phyloP scores from a whole-genome alignment of 2,888 invertebrate genomes.

The Perithous albicinctus region DNA sequence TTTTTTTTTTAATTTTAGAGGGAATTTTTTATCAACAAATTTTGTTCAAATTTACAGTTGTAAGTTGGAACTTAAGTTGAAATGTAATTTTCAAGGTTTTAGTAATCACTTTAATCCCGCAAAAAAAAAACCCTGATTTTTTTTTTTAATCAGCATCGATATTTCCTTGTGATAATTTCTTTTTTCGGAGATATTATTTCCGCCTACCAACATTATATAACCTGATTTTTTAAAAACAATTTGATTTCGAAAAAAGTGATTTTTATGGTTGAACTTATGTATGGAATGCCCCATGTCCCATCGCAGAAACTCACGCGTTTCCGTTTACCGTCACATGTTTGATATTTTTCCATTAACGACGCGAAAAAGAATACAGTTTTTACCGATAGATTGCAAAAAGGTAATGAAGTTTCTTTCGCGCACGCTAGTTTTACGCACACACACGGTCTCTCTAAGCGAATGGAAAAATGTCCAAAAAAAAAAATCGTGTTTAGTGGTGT shows the following conservation, averaged over 20 bases:
- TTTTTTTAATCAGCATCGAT: too few species aligned
- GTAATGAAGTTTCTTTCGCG: slow-evolving; percentile 8
- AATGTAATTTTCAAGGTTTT: background rate
- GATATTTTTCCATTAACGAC: slow-evolving; percentile 15
- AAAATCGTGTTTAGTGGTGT: too few species aligned
- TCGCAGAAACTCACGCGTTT: background rate
- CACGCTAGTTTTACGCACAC: background rate
- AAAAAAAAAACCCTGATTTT: too few species aligned
- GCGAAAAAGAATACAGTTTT: background rate
- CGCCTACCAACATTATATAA: too few species aligned
- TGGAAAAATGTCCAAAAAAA: background rate
- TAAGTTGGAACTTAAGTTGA: background rate
- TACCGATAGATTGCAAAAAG: background rate
- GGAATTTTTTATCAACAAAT: background rate
- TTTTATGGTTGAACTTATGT: background rate
- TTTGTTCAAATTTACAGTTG: background rate
- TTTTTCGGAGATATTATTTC: too few species aligned
- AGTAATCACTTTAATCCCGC: background rate
- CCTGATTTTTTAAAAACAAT: too few species aligned
- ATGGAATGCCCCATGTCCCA: background rate
- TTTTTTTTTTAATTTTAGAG: background rate
- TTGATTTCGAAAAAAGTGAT: too few species aligned
- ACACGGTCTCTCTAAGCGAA: background rate
- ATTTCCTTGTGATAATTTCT: too few species aligned
- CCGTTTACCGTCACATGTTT: background rate